A percentile compares a stretch with the other conserved stretches of the same genome.
phyloP scores from a whole-genome alignment of 2,113 vertebrate genomes.

The Isurus oxyrinchus region DNA sequence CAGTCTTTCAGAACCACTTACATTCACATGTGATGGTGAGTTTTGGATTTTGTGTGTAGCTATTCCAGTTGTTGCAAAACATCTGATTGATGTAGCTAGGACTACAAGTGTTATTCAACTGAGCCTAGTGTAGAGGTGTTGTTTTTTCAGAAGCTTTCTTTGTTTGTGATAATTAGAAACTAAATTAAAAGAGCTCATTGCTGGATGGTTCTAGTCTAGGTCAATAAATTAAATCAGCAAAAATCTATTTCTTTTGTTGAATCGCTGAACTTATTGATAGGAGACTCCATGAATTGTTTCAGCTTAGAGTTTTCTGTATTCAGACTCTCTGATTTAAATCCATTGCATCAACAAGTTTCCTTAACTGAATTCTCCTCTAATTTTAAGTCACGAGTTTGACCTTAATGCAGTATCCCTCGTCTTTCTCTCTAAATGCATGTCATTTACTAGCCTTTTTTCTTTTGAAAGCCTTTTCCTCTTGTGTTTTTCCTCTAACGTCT shows the following conservation, averaged over 20 bases:
- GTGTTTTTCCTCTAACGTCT: background rate
- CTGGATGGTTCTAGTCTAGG: background rate
- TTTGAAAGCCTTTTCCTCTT: background rate
- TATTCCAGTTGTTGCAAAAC: background rate
- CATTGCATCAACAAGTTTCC: background rate
- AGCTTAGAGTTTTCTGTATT: background rate
- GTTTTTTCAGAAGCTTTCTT: background rate
- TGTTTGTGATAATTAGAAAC: background rate
- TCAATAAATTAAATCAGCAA: background rate
- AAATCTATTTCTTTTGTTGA: background rate
- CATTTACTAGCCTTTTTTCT: background rate
- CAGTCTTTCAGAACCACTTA: constrained; percentile 74
- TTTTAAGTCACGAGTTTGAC: background rate
- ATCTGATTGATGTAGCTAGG: background rate
- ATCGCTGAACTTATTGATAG: background rate
- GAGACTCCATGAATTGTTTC: background rate
- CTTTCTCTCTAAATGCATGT: background rate
- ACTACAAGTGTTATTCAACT: background rate
- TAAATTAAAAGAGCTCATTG: background rate
- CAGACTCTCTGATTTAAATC: background rate
- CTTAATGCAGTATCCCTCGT: background rate
- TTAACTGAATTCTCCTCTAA: background rate
- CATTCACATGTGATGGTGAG: constrained; percentile 92
- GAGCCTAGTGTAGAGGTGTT: background rate
- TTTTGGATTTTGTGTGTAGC: background rate